phyloP scores from a whole-genome alignment of 2,888 invertebrate genomes.

The Calameuta filiformis region DNA sequence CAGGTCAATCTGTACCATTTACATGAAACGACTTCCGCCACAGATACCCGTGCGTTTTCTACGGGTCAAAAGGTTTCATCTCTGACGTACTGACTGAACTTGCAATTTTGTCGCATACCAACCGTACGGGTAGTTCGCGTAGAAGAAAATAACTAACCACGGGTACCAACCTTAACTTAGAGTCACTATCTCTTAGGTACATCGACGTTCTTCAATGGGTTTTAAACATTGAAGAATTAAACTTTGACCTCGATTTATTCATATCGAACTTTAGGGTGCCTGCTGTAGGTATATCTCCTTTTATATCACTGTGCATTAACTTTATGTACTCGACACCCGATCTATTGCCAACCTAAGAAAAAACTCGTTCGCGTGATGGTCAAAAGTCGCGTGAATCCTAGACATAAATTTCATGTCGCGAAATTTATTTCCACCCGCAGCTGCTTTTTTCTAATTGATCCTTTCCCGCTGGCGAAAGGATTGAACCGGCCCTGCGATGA shows the following conservation, averaged over 20 bases:
- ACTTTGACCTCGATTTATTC: neutral
- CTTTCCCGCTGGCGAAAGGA: neutral
- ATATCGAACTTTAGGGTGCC: neutral
- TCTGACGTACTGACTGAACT: neutral
- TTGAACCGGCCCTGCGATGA: constrained; percentile 13
- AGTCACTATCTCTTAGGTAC: neutral
- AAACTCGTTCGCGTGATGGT: neutral
- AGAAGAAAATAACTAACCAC: neutral
- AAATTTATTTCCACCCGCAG: neutral
- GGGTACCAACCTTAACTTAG: neutral
- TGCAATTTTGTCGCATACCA: neutral
- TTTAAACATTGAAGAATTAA: neutral
- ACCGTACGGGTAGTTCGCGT: neutral
- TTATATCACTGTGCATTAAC: too few species aligned
- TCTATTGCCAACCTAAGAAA: neutral
- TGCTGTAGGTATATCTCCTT: neutral
- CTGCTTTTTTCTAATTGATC: neutral
- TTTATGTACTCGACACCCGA: neutral
- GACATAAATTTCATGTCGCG: neutral
- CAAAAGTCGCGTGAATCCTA: neutral
- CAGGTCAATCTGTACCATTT: neutral
- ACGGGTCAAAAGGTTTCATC: neutral
- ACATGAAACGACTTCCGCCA: neutral
- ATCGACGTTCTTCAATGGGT: neutral
- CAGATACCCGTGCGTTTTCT: neutral